Evolutionary conservation across 2,113 vertebrate genomes (phyloP), one percentile per base, ranked within the genome.

Genomic region (Rhea pennata): DNA sequence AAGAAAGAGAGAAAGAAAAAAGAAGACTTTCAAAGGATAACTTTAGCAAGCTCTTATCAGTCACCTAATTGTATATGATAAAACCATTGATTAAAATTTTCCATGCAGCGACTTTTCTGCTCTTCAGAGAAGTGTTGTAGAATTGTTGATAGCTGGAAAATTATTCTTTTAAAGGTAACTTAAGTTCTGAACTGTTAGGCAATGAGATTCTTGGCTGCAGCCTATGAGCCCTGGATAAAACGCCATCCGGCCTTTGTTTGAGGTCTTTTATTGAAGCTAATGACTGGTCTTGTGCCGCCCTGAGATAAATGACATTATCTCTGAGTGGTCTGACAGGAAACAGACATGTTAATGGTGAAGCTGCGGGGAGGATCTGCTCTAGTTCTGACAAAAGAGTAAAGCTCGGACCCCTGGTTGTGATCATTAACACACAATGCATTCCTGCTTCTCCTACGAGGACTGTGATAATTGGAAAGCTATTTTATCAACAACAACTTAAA

Each of bases 251-350:
- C 97, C 97, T 98, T 98, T 98, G 98, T 98, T 98, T 98, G 98
- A 98, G 97, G 97, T 97, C 98, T 98, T 98, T 98, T 98, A 98
- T 97, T 97, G 96, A 98, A 98, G 98, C 98, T 98, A 98, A 98
- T 98, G 98, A 98, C 98, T 97, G 97, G 97, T 98, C 98, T 98
- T 98, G 98, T 98, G 98, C 98, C 92, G 96, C 97, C 97, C 95
- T 70, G 97, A 98, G 98, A 98, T 98, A 98, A 98, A 98, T 98
- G 98, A 98, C 98, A 98, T 98, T 98, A 98, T 98, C 98, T 98
- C 97, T 97, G 98, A 98, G 98, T 98, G 97, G 98, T 97, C 98
- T 98, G 98, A 98, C 98, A 98, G 98, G 98, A 98, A 98, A 98
- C 98, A 98, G 98, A 98, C 98, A 98, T 98, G 98, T 98, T 98